phyloP scores from a whole-genome alignment of 2,888 invertebrate genomes.

The Lissocephala sabroskyi region DNA sequence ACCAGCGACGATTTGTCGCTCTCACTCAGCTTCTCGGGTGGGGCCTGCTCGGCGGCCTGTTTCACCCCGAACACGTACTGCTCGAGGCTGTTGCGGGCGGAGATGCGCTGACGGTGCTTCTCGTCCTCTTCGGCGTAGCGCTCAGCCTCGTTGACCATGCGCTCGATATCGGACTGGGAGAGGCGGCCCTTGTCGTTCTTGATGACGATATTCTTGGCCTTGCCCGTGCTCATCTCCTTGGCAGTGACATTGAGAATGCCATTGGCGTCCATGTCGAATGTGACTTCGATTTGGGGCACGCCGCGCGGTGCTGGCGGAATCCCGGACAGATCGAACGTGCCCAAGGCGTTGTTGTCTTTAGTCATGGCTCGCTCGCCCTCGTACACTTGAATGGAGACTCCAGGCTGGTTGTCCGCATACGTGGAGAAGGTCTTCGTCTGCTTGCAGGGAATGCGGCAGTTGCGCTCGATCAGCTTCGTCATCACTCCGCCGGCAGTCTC shows the following conservation, averaged over 20 bases:
- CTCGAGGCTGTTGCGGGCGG: slow-evolving; percentile 82
- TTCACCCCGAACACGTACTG: slow-evolving; percentile 80
- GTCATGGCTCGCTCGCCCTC: slow-evolving; percentile 91
- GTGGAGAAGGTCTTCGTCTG: slow-evolving; percentile 84
- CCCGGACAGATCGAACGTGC: slow-evolving; percentile 95
- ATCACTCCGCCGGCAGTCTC: slow-evolving; percentile 88
- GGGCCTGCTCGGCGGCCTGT: slow-evolving; percentile 78
- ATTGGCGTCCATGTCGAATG: slow-evolving; percentile 88
- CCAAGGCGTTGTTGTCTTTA: slow-evolving; percentile 92
- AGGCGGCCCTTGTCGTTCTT: slow-evolving; percentile 86
- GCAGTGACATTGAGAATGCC: slow-evolving; percentile 93
- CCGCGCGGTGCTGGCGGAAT: slow-evolving; percentile 92
- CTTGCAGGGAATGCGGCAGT: slow-evolving; percentile 81
- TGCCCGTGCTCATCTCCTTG: slow-evolving; percentile 78
- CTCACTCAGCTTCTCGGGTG: slow-evolving; percentile 76
- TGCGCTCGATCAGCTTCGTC: slow-evolving; percentile 83
- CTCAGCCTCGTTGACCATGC: slow-evolving; percentile 83
- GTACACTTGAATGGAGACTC: slow-evolving; percentile 81
- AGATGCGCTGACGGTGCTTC: slow-evolving; percentile 79
- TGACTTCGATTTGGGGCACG: slow-evolving; percentile 89
- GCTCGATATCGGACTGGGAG: slow-evolving; percentile 85
- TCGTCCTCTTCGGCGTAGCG: slow-evolving; percentile 82
- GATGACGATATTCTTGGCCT: slow-evolving; percentile 84
- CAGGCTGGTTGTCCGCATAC: slow-evolving; percentile 85
- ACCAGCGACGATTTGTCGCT: slow-evolving; percentile 80